These are phyloP conservation scores for Eufriesea mexicana DNA, from an alignment of 1,140 invertebrate genomes.

Conservation along the genomic window DNA sequence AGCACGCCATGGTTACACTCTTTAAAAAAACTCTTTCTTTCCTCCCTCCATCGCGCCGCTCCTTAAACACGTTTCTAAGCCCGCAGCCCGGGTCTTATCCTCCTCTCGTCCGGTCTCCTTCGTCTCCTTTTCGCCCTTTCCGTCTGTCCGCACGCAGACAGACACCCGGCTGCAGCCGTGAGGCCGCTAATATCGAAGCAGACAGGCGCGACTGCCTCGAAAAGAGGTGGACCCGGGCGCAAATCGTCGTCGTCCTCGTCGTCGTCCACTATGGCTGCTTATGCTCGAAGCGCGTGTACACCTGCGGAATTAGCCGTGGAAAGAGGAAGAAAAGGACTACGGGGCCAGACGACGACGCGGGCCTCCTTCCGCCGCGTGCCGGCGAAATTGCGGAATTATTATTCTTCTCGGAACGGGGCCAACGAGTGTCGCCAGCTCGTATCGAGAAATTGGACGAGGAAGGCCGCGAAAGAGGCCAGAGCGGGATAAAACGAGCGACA, in stretches of 20 bases:
- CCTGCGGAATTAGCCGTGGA: constrained; percentile 69
- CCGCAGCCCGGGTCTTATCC: not conserved
- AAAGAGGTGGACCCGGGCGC: constrained; percentile 1
- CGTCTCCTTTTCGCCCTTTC: constrained; percentile 12
- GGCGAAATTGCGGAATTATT: constrained; percentile 69
- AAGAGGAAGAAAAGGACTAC: not conserved
- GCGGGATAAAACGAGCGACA: not conserved
- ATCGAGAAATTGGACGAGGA: not conserved
- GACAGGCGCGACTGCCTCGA: not conserved
- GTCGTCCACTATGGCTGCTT: constrained; percentile 17
- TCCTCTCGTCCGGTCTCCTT: constrained; percentile 13
- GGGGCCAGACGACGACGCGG: constrained; percentile 27
- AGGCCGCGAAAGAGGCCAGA: not conserved
- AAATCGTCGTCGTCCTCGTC: constrained; percentile 27
- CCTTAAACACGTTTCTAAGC: constrained; percentile 56
- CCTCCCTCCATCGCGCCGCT: constrained; percentile 31
- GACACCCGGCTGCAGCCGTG: not conserved
- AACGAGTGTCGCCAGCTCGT: constrained; percentile 60
- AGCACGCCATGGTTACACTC: constrained; percentile 54
- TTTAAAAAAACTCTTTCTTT: no score
- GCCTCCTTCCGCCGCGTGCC: constrained; percentile 46
- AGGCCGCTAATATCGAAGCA: constrained; percentile 13
- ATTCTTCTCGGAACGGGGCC: constrained; percentile 68
- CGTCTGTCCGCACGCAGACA: constrained; percentile 25
- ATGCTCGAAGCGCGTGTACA: constrained; percentile 48